Evolutionary conservation across 2,113 vertebrate species (phyloP).

Genomic region (Pavo muticus): DNA sequence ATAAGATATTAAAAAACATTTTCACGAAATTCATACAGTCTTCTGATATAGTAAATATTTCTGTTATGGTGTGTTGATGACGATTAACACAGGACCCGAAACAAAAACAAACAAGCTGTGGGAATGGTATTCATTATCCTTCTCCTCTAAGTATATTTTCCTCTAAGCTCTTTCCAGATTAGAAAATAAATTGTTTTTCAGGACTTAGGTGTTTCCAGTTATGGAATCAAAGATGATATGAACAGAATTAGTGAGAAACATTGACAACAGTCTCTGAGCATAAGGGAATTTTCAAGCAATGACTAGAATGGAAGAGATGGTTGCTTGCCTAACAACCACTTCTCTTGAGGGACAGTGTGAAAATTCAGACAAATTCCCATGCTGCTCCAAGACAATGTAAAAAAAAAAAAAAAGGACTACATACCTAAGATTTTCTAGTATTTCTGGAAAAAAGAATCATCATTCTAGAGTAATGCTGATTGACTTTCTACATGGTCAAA

Average conservation of each 20-base stretch:
- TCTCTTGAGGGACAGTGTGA: conserved; percentile 26
- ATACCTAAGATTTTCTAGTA: neutral
- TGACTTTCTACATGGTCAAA: neutral
- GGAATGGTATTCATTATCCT: neutral
- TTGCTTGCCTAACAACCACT: neutral
- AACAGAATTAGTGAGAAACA: conserved; percentile 9
- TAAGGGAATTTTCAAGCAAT: neutral
- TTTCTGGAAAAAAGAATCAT: neutral
- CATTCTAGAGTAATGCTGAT: neutral
- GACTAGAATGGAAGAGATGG: neutral
- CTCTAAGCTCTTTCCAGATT: neutral
- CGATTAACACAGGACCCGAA: conserved; percentile 11
- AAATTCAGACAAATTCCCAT: conserved; percentile 25
- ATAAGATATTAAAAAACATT: neutral
- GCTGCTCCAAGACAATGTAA: neutral
- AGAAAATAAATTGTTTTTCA: conserved; percentile 15
- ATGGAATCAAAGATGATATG: neutral
- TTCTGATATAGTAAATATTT: conserved; percentile 22
- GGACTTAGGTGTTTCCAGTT: neutral
- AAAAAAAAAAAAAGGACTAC: neutral
- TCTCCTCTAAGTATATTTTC: conserved; percentile 23
- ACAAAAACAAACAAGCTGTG: neutral
- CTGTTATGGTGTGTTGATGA: neutral
- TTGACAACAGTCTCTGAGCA: neutral
- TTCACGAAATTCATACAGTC: neutral